A percentile compares a stretch with the other conserved stretches of the same genome.
phyloP scores from a whole-genome alignment of 2,797 vertebrate species.

The Muraenolepis orangiensis region DNA sequence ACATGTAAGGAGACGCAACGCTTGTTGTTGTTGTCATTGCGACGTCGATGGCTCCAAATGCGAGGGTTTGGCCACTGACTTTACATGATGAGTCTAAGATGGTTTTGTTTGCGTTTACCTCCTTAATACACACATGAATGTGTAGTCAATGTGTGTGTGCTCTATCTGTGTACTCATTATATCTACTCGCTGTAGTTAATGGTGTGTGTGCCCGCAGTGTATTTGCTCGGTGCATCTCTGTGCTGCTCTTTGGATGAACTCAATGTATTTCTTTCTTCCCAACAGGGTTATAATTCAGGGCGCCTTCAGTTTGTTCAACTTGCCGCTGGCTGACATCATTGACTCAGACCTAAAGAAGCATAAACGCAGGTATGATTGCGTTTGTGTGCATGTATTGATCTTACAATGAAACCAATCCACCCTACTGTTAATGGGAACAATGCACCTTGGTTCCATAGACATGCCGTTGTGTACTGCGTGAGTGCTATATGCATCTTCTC shows the following conservation, averaged over 20 bases:
- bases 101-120: no score
- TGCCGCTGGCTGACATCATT: constrained; percentile 88
- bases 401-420: background rate
- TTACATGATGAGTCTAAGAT: no score
- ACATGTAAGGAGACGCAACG: constrained; percentile 90
- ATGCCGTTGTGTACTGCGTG: background rate
- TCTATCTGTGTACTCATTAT: no score
- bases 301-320: constrained; percentile 83
- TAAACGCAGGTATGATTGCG: constrained; percentile 78
- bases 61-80: no score
- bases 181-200: no score
- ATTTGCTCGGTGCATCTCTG: no score
- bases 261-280: constrained; percentile 6
- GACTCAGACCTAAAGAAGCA: constrained; percentile 82
- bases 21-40: no score
- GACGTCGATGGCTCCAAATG: no score
- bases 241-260: background rate
- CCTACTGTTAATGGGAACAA: background rate
- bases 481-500: background rate
- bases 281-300: constrained; percentile 82
- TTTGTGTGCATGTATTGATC: background rate
- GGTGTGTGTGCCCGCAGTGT: no score
- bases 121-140: no score
- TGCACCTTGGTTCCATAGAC: background rate
- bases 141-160: no score